Conservation (phyloP, 2,888 invertebrate genomes). For the Operophtera brumata region DNA sequence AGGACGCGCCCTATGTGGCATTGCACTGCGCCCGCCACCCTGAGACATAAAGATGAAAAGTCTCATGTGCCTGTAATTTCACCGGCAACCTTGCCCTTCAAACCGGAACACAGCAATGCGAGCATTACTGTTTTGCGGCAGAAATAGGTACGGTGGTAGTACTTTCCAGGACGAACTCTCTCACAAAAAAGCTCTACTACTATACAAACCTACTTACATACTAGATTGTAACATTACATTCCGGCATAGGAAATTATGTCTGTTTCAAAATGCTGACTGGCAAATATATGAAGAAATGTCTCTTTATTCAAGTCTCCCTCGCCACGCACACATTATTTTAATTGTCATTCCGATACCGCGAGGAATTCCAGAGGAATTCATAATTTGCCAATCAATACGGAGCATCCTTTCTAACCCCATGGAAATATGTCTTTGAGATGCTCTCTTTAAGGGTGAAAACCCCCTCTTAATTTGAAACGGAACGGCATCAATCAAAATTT, state of each 20-base stretch:
- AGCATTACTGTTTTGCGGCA: no score
- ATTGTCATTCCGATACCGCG: conserved; percentile 31
- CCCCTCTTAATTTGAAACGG: conserved; percentile 35
- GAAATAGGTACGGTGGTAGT: no score
- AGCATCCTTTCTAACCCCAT: conserved; percentile 49
- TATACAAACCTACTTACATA: no score
- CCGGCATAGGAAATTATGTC: background rate
- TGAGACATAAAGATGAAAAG: no score
- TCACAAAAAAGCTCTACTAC: no score
- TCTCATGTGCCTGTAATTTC: no score
- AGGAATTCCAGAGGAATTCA: conserved; percentile 43
- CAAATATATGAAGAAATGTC: background rate
- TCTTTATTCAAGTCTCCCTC: conserved; percentile 7
- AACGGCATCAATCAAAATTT: conserved; percentile 39
- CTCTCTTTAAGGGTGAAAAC: conserved; percentile 30
- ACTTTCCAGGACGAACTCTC: no score
- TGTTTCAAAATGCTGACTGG: no score
- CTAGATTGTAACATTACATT: background rate
- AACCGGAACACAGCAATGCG: no score
- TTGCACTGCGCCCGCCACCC: no score
- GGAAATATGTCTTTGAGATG: conserved; percentile 55
- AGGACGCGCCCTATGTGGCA: no score
- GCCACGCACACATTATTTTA: conserved; percentile 25
- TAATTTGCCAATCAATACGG: conserved; percentile 53
- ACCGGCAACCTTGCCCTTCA: no score